A percentile compares a stretch with the other conserved stretches of the same genome.
Conservation (phyloP, 2,113 vertebrate genomes). For the Protomyctophum bolini region DNA sequence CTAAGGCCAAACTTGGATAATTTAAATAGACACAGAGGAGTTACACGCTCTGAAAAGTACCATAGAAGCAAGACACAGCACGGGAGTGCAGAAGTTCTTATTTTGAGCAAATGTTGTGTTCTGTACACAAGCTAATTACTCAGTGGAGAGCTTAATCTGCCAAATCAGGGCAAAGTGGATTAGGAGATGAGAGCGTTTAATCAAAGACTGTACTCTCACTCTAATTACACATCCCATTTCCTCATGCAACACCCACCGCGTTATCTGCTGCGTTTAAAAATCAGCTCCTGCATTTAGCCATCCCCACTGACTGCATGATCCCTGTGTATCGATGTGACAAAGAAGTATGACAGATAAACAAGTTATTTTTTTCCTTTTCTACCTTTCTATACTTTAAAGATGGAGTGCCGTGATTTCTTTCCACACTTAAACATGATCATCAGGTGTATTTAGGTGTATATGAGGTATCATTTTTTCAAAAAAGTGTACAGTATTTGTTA, state of each 20-base stretch:
- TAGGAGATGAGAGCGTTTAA: slow-evolving; percentile 78
- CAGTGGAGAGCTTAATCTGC: slow-evolving; percentile 74
- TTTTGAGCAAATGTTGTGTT: slow-evolving; percentile 65
- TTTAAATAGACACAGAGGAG: slow-evolving; percentile 7
- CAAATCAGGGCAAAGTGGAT: slow-evolving; percentile 80
- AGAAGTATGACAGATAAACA: slow-evolving; percentile 18
- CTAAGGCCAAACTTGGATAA: slow-evolving; percentile 13
- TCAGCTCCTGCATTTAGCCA: slow-evolving; percentile 47
- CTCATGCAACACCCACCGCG: slow-evolving; percentile 61
- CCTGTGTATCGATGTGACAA: slow-evolving; percentile 25
- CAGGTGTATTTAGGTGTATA: too few species aligned
- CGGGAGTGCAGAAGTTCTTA: slow-evolving; percentile 49
- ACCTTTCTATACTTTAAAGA: too few species aligned
- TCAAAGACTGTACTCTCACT: slow-evolving; percentile 69
- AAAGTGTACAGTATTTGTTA: too few species aligned
- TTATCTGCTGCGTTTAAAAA: slow-evolving; percentile 63
- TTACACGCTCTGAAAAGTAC: slow-evolving; percentile 3
- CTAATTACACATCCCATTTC: slow-evolving; percentile 76
- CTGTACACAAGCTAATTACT: slow-evolving; percentile 68
- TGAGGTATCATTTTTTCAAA: too few species aligned
- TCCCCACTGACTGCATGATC: slow-evolving; percentile 34
- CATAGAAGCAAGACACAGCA: neutral
- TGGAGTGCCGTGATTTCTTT: too few species aligned
- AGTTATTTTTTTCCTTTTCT: neutral
- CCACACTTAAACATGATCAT: too few species aligned